phyloP scores from a whole-genome alignment of 2,113 vertebrate genomes.

The Penelope pileata region DNA sequence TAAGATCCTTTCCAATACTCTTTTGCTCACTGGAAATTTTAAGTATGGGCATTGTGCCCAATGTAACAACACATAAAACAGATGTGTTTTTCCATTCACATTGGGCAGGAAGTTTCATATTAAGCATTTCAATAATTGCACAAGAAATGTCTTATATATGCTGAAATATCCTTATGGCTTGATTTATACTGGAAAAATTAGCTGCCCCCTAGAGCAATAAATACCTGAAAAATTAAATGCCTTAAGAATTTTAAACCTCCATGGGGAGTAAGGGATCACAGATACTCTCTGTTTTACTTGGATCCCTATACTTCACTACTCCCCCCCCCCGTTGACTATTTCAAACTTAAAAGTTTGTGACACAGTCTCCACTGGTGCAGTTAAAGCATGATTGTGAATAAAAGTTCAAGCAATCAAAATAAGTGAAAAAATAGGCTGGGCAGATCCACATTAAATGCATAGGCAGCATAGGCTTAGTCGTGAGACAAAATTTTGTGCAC shows the following conservation, averaged over 20 bases:
- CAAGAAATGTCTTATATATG: conserved; percentile 68
- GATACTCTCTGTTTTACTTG: conserved; percentile 64
- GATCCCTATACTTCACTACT: conserved; percentile 32
- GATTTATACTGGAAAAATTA: conserved; percentile 66
- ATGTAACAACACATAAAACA: conserved; percentile 77
- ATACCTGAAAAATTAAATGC: conserved; percentile 64
- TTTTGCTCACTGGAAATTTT: conserved; percentile 73
- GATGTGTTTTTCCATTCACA: conserved; percentile 79
- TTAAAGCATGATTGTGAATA: neutral
- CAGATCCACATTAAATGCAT: neutral
- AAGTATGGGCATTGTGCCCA: conserved; percentile 73
- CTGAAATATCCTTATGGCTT: conserved; percentile 63
- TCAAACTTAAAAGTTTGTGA: conserved; percentile 8
- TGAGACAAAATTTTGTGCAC: fast-evolving
- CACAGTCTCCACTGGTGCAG: neutral
- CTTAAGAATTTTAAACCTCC: conserved; percentile 57
- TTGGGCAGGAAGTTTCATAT: conserved; percentile 75
- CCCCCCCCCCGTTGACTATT: conserved; percentile 23
- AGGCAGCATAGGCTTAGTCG: neutral
- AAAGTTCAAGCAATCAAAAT: neutral
- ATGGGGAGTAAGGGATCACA: conserved; percentile 45
- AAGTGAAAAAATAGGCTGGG: neutral
- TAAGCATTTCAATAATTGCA: conserved; percentile 75
- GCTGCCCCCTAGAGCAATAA: conserved; percentile 65
- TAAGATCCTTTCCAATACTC: conserved; percentile 62